Conservation (phyloP, 2,797 vertebrate species). For the Stomatorhinus walkeri region DNA sequence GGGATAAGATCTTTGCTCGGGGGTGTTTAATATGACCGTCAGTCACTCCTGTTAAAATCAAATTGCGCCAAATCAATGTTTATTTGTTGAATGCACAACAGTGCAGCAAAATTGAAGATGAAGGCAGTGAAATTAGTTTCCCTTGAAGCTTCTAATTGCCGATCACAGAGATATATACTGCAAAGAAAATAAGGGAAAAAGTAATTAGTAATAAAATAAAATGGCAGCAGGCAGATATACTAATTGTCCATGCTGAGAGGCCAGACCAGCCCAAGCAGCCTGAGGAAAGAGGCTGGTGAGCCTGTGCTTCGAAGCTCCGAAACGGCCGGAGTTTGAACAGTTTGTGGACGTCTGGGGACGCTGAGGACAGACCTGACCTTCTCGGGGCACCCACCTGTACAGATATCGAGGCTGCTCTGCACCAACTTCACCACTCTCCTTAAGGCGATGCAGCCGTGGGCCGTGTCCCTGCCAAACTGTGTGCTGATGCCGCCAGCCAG, state of each 20-base stretch:
- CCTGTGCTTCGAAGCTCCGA: not conserved
- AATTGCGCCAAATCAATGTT: not conserved
- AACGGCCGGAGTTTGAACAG: not conserved
- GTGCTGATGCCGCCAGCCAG: not conserved
- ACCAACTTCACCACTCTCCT: not conserved
- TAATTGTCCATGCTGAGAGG: not conserved
- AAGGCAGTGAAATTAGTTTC: not conserved
- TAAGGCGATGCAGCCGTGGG: not conserved
- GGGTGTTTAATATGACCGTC: not conserved
- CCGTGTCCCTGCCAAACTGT: not conserved
- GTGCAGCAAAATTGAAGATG: not conserved
- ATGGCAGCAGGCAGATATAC: not conserved
- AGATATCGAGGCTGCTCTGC: not conserved
- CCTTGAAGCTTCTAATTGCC: not conserved
- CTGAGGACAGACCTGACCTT: not conserved
- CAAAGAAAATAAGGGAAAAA: not conserved
- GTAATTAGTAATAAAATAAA: not conserved
- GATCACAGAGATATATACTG: not conserved
- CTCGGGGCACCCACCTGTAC: not conserved
- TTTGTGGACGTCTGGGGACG: not conserved
- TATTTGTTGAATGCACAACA: not conserved
- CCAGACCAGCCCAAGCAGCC: not conserved
- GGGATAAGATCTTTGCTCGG: not conserved
- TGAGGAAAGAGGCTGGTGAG: not conserved
- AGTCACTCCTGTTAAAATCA: not conserved